phyloP scores from a whole-genome alignment of 2,113 vertebrate species.

The Pagrus major region DNA sequence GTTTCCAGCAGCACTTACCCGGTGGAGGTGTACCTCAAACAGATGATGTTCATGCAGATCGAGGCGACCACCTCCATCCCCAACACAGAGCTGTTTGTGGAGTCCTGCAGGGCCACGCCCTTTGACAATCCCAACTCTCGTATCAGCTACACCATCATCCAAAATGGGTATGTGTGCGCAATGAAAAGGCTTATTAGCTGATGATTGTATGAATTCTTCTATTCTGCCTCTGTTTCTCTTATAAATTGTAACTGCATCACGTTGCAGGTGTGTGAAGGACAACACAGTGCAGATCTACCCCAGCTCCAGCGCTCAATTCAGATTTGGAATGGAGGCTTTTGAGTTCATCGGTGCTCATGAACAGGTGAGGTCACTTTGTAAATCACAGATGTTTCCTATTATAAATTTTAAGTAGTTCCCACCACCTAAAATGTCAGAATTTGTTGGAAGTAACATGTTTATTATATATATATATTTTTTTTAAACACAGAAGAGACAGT shows the following conservation, averaged over 20 bases:
- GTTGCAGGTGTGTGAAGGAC: constrained; percentile 65
- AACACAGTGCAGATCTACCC: constrained; percentile 49
- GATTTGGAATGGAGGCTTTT: constrained; percentile 73
- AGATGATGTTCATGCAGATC: constrained; percentile 74
- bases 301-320: constrained; percentile 48
- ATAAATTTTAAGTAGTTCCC: not conserved
- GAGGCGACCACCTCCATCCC: constrained; percentile 50
- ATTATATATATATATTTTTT: no score
- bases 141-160: constrained; percentile 62
- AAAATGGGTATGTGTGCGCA: constrained; percentile 51
- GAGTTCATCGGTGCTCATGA: constrained; percentile 66
- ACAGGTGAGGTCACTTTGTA: constrained; percentile 59
- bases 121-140: constrained; percentile 65
- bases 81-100: constrained; percentile 70
- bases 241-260: not conserved
- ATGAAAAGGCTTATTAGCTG: not conserved
- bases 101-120: constrained; percentile 73
- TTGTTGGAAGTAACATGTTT: not conserved
- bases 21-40: constrained; percentile 65
- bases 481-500: no score
- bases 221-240: not conserved
- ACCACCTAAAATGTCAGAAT: not conserved
- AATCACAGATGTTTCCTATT: no score
- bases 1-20: constrained; percentile 42
- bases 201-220: not conserved